Evolutionary conservation across 2,113 vertebrate genomes (phyloP).

Genomic region (Platysternon megacephalum): DNA sequence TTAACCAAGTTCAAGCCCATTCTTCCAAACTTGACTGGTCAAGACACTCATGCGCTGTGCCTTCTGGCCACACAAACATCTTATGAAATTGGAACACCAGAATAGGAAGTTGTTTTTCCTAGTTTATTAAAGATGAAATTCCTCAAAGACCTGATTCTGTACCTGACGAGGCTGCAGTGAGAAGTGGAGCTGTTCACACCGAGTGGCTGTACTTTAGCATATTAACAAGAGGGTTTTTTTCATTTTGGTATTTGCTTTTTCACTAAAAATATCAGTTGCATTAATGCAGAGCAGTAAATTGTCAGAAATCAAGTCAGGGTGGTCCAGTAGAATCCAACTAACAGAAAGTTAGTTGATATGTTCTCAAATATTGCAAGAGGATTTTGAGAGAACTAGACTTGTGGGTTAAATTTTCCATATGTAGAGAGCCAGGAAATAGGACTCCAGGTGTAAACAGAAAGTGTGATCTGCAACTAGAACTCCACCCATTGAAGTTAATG

Average conservation of each 20-base stretch:
- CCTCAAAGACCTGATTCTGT: not conserved
- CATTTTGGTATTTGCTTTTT: not conserved
- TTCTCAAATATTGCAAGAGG: not conserved
- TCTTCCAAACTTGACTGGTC: not conserved
- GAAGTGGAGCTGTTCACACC: not conserved
- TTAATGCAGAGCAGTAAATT: not conserved
- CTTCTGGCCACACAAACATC: not conserved
- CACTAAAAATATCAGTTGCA: not conserved
- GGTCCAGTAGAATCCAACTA: not conserved
- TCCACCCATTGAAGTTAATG: not conserved
- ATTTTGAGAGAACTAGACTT: not conserved
- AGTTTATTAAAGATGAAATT: not conserved
- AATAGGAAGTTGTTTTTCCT: not conserved
- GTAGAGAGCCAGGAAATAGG: not conserved
- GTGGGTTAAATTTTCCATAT: not conserved
- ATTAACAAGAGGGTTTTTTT: not conserved
- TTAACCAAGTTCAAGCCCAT: not conserved
- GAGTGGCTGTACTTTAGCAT: not conserved
- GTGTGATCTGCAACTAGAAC: no score
- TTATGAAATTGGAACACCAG: rapidly evolving
- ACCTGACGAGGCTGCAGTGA: not conserved
- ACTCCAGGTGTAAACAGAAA: not conserved
- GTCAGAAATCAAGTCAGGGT: not conserved
- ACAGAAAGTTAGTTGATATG: no score
- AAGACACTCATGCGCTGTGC: rapidly evolving